phyloP scores from a whole-genome alignment of 2,797 vertebrate species.

The Fringilla coelebs region DNA sequence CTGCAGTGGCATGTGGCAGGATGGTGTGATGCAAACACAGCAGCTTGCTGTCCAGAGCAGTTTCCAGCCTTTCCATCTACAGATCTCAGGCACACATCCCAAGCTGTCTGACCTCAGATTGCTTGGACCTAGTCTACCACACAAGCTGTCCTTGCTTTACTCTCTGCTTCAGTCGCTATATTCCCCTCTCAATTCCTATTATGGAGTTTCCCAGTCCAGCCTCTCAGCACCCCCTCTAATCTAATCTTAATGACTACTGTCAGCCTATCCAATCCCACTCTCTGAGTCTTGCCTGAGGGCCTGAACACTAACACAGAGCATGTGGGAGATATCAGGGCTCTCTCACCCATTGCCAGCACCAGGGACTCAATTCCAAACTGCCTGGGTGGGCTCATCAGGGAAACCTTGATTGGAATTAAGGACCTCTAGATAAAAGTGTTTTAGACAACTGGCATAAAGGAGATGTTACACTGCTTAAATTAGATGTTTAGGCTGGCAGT shows the following conservation, averaged over 20 bases:
- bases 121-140: not conserved
- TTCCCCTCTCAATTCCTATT: not conserved
- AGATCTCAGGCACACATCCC: not conserved
- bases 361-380: not conserved
- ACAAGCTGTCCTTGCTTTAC: not conserved
- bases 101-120: not conserved
- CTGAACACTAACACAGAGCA: not conserved
- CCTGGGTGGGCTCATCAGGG: conserved; percentile 36
- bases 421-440: not conserved
- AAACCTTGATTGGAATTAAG: not conserved
- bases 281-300: not conserved
- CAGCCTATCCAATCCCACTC: not conserved
- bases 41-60: not conserved
- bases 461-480: not conserved
- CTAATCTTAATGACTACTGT: not conserved
- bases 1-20: not conserved
- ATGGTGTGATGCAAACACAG: not conserved
- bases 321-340: not conserved
- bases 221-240: not conserved
- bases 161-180: not conserved
- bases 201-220: not conserved
- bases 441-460: not conserved
- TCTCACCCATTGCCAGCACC: not conserved
- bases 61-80: not conserved
- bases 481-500: not conserved